phyloP scores from a whole-genome alignment of 2,113 vertebrate genomes.

The Pituophis catenifer region DNA sequence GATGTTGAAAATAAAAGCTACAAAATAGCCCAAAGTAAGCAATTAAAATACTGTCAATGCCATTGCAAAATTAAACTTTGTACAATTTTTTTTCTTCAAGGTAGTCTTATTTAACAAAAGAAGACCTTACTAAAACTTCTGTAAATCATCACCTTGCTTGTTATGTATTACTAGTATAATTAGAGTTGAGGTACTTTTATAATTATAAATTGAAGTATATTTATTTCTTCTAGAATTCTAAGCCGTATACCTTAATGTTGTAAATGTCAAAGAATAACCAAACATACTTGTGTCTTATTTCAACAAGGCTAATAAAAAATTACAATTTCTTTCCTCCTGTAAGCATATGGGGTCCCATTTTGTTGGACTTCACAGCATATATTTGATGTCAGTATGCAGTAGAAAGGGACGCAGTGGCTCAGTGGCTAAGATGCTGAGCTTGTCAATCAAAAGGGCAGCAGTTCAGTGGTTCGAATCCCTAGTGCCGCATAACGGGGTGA shows the following conservation, averaged over 20 bases:
- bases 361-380: neutral
- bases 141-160: neutral
- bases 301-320: neutral
- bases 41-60: neutral
- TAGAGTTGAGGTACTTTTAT: neutral
- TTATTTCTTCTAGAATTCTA: neutral
- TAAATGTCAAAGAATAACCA: neutral
- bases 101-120: neutral
- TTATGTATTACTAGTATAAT: neutral
- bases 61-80: neutral
- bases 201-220: neutral
- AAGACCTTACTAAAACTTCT: neutral
- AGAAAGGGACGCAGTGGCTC: neutral
- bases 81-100: neutral
- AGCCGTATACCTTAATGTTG: neutral
- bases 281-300: neutral
- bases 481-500: too few species aligned
- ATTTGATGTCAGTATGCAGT: neutral
- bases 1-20: neutral
- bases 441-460: too few species aligned
- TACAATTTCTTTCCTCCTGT: neutral
- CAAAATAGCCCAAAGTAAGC: neutral
- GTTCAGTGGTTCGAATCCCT: too few species aligned
- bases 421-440: too few species aligned
- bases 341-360: neutral